Evolutionary conservation across 2,797 vertebrate species (phyloP).

Genomic region (Rhodeus uyekii): DNA sequence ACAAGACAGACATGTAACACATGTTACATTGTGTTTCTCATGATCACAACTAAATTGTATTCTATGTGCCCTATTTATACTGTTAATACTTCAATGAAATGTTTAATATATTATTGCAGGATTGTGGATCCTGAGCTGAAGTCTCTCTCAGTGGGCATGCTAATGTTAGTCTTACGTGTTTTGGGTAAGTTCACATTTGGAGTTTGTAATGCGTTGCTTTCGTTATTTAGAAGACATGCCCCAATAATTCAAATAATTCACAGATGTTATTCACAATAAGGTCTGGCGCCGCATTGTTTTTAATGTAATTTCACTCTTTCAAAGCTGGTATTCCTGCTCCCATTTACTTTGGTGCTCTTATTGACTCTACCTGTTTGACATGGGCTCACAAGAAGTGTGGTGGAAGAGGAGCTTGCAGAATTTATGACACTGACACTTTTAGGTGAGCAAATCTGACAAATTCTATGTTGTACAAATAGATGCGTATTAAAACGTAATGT

Average conservation of each 20-base stretch:
- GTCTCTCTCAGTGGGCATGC: constrained; percentile 59
- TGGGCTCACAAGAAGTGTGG: constrained; percentile 83
- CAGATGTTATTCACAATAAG: not conserved
- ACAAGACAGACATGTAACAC: no score
- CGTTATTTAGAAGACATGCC: not conserved
- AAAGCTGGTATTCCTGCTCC: constrained; percentile 78
- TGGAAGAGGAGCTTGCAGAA: constrained; percentile 83
- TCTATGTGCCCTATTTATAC: not conserved
- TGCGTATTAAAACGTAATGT: not conserved
- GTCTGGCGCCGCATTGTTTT: not conserved
- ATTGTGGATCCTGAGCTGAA: constrained; percentile 78
- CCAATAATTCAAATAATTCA: not conserved
- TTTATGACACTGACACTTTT: constrained; percentile 81
- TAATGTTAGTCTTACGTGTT: constrained; percentile 16
- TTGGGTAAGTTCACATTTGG: constrained; percentile 34
- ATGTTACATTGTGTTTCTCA: no score
- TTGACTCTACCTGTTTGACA: constrained; percentile 90
- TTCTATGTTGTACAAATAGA: not conserved
- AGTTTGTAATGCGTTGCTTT: not conserved
- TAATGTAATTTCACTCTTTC: not conserved
- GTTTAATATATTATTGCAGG: constrained; percentile 53
- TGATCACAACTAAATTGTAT: no score
- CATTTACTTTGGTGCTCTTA: constrained; percentile 84
- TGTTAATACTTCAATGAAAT: not conserved
- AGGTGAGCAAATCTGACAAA: constrained; percentile 64